Evolutionary conservation across 2,888 invertebrate genomes (phyloP), one percentile per base, ranked within the genome.

Genomic region (Agrochola macilenta): DNA sequence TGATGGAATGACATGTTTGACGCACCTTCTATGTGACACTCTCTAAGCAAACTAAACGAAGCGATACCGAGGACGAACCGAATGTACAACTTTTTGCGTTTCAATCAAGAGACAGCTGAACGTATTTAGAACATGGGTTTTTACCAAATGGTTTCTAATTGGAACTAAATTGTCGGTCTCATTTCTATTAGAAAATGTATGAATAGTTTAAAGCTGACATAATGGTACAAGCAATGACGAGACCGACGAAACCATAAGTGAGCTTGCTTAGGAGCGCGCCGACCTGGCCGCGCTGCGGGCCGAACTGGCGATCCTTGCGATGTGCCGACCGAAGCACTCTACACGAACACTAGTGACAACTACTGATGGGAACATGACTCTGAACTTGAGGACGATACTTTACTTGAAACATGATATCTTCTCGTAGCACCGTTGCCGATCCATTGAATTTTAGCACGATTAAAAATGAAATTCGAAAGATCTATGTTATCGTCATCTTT

Each of bases 381-480:
- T 81, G 81, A 85, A 80, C 81, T 92, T 91, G 89, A 93, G 82
- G 90, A 91, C 91, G 92, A 92, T 91, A 90, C 90, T 72, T 87
- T 82, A 85, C 83, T 89, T 86, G 83, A 82, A 83, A 89, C 83
- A 85, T 91, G 89, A 91, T 91, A 89, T 92, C 90, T 91, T 92
- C 91, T 90, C 93, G 91, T 95, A 96, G 96, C 96, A 96, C 96
- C 96, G 94, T 93, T 95, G 93, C 95, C 94, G 92, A 94, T 93
- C 91, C 89, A 93, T 93, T 89, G 86, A 90, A 91, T 58, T 73
- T 93, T 91, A 94, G 92, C 93, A 94, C 92, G 92, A 93, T 91
- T 92, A 86, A 79, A 93, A 94, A 93, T 90, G 84, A 92, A 93
- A 87, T 90, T 91, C 88, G 91, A 91, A 93, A 94, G 92, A 93